Evolutionary conservation across 2,888 invertebrate genomes (phyloP).

Genomic region (Stenodera caucasica): DNA sequence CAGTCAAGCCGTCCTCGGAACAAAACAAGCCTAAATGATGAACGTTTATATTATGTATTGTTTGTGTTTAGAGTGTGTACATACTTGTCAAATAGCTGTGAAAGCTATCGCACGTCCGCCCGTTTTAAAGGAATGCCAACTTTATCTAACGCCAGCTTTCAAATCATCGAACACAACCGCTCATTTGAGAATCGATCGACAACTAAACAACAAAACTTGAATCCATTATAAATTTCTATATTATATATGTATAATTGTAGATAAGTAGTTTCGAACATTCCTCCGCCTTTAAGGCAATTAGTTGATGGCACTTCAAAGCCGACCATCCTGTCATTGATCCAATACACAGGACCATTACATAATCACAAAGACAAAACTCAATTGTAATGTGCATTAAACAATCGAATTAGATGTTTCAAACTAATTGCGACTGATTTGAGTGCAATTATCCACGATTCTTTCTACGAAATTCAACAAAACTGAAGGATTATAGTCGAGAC

Average conservation of each 20-base stretch:
- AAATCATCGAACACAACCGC: too few species aligned
- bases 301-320: not conserved
- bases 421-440: not conserved
- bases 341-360: not conserved
- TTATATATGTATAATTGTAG: not conserved
- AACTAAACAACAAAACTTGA: not conserved
- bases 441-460: not conserved
- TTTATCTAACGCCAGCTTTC: not conserved
- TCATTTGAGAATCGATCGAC: too few species aligned
- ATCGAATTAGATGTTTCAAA: not conserved
- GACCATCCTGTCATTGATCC: not conserved
- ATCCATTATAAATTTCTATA: too few species aligned
- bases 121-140: not conserved
- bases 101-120: slow-evolving; percentile 5
- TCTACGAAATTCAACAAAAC: not conserved
- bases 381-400: not conserved
- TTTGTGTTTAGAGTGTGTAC: not conserved
- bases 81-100: not conserved
- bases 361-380: slow-evolving; percentile 3
- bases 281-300: not conserved
- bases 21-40: not conserved
- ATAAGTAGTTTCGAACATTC: not conserved
- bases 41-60: not conserved
- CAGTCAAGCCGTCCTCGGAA: not conserved
- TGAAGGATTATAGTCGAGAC: slow-evolving; percentile 5